Evolutionary conservation across 2,888 invertebrate species (phyloP).

Genomic region (Cartodere bifasciata): DNA sequence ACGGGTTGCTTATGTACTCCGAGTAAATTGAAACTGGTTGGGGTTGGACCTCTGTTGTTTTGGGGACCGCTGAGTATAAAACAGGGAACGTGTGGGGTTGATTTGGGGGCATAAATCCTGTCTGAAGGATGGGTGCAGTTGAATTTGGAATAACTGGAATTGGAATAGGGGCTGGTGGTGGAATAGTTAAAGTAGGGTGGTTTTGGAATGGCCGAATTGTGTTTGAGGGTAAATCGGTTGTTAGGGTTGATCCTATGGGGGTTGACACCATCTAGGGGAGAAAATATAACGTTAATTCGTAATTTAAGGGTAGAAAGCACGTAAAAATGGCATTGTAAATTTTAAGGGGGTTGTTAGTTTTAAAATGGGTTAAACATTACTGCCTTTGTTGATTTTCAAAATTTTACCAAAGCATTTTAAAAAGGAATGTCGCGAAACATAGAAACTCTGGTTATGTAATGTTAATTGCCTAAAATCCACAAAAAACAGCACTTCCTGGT

Average conservation of each 20-base stretch:
- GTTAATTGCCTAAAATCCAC: no score
- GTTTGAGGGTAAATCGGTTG: constrained; percentile 2
- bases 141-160: constrained; percentile 11
- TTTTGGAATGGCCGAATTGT: constrained; percentile 19
- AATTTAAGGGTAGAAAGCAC: no score
- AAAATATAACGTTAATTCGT: no score
- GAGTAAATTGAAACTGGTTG: constrained; percentile 36
- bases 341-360: no score
- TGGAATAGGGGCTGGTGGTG: constrained; percentile 11
- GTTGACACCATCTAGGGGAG: constrained; percentile 58
- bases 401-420: no score
- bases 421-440: no score
- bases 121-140: constrained; percentile 19
- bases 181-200: constrained; percentile 11
- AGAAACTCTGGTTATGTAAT: no score
- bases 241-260: constrained; percentile 37
- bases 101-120: constrained; percentile 17
- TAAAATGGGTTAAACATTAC: no score
- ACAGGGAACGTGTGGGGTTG: constrained; percentile 30
- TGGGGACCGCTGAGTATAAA: constrained; percentile 23
- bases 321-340: no score
- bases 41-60: constrained; percentile 23
- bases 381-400: no score
- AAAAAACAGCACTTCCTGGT: no score
- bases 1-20: constrained; percentile 45